A percentile compares a stretch with the other conserved stretches of the same genome.
Conservation (phyloP, 2,888 invertebrate species). For the Entomobrya multifasciata region DNA sequence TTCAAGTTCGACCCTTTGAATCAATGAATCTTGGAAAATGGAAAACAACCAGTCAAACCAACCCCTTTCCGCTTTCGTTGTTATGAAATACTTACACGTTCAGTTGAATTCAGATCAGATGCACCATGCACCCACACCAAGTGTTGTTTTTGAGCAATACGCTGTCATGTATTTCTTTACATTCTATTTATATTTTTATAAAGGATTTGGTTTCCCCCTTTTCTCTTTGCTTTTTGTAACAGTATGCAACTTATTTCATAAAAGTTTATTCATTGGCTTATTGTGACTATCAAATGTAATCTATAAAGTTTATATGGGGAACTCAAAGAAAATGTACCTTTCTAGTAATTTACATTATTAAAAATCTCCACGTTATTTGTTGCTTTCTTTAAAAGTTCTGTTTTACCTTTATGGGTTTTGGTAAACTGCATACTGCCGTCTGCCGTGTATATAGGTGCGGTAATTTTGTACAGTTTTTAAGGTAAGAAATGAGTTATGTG, state of each 20-base stretch:
- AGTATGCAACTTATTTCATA: conserved; percentile 36
- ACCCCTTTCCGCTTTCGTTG: conserved; percentile 9
- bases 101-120: too few relatives aligned
- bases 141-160: too few relatives aligned
- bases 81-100: not conserved
- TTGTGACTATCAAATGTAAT: conserved; percentile 56
- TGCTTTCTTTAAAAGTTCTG: not conserved
- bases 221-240: conserved; percentile 3
- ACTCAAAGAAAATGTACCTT: conserved; percentile 39
- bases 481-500: not conserved
- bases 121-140: too few relatives aligned
- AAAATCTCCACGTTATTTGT: conserved; percentile 48
- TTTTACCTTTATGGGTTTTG: not conserved
- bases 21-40: conserved; percentile 67
- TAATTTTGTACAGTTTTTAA: not conserved
- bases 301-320: conserved; percentile 65
- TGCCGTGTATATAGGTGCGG: not conserved
- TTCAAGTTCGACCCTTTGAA: conserved; percentile 69
- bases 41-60: not conserved
- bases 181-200: not conserved
- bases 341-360: conserved; percentile 65
- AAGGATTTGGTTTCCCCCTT: not conserved
- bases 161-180: not conserved
- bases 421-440: not conserved
- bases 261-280: conserved; percentile 56